Conservation (phyloP, 2,888 invertebrate genomes). For the Orchestes rusci region DNA sequence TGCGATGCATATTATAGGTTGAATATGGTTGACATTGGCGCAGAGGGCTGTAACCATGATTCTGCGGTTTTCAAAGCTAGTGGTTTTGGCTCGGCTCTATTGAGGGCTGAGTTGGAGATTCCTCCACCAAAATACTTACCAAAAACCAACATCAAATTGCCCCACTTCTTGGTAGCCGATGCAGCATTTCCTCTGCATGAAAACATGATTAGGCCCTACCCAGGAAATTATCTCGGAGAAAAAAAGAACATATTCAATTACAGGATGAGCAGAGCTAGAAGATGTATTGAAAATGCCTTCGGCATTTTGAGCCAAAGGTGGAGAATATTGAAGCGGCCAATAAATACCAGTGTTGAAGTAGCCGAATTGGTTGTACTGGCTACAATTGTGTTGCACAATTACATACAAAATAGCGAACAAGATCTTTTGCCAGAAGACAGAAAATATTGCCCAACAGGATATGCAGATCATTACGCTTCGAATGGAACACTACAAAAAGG, state of each 20-base stretch:
- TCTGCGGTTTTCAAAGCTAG: too few species aligned
- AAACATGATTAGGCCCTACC: constrained; percentile 21
- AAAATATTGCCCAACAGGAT: too few species aligned
- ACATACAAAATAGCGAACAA: constrained; percentile 20
- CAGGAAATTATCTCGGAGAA: constrained; percentile 21
- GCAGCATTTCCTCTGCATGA: constrained; percentile 15
- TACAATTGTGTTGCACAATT: constrained; percentile 24
- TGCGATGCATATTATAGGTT: constrained; percentile 32
- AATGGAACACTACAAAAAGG: constrained; percentile 4
- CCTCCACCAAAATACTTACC: constrained; percentile 17
- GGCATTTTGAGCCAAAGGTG: constrained; percentile 19
- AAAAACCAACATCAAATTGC: constrained; percentile 13
- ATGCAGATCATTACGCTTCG: constrained; percentile 6
- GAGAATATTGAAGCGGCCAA: constrained; percentile 15
- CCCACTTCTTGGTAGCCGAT: constrained; percentile 17
- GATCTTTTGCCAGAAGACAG: constrained; percentile 9
- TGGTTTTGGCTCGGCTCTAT: constrained; percentile 7
- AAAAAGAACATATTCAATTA: constrained; percentile 6
- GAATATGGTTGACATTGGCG: constrained; percentile 33
- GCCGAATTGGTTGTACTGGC: constrained; percentile 20
- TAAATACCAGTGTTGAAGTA: constrained; percentile 15
- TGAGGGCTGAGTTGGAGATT: constrained; percentile 11
- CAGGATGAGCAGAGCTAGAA: constrained; percentile 1
- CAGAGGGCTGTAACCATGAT: constrained; percentile 33
- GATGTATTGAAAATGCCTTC: too few species aligned